Evolutionary conservation across 2,888 invertebrate species (phyloP).

Genomic region (Troglohyphantes excavatus): DNA sequence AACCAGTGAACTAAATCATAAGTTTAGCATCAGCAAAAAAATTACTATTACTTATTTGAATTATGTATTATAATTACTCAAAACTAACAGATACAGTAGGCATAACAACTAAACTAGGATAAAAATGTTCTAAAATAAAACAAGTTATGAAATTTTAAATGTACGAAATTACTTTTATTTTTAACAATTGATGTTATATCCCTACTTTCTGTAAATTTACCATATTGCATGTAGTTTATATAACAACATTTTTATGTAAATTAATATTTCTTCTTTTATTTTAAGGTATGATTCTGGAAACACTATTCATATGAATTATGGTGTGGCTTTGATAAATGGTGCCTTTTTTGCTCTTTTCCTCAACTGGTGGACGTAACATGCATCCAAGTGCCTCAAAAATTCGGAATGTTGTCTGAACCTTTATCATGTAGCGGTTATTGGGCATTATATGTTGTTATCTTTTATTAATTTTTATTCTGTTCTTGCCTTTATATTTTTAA

Average conservation of each 20-base stretch:
- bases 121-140: too few relatives aligned
- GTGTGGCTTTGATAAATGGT: conserved; percentile 51
- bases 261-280: not conserved
- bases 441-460: not conserved
- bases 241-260: not conserved
- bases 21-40: too few relatives aligned
- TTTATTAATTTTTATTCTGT: not conserved
- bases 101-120: too few relatives aligned
- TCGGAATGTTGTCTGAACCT: not conserved
- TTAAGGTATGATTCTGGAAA: conserved; percentile 35
- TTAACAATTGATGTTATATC: too few relatives aligned
- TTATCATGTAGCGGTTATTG: not conserved
- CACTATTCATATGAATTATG: conserved; percentile 53
- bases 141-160: too few relatives aligned
- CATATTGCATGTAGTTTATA: too few relatives aligned
- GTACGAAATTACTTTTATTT: too few relatives aligned
- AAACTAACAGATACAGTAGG: too few relatives aligned
- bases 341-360: conserved; percentile 56
- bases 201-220: too few relatives aligned
- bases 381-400: not conserved
- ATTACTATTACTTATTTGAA: too few relatives aligned
- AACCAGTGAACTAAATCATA: too few relatives aligned
- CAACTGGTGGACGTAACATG: conserved; percentile 42
- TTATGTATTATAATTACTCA: too few relatives aligned
- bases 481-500: not conserved